Percentiles rank a stretch among this genome's conserved stretches.
Evolutionary conservation across 2,113 vertebrate genomes (phyloP).

Genomic region (Lophotis ruficrista): DNA sequence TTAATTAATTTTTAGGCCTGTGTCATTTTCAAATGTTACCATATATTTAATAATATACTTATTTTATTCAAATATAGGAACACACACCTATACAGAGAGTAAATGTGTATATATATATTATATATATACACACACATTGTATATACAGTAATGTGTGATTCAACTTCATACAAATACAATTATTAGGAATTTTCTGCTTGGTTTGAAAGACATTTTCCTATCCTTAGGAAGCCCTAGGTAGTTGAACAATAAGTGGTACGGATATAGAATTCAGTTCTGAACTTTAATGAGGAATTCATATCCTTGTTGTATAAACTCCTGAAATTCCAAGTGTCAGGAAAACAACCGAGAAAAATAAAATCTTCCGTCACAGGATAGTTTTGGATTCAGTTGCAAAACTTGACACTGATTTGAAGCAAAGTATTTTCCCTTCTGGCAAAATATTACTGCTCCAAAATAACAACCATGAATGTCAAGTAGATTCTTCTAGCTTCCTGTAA

Average conservation of each 20-base stretch:
- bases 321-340: neutral
- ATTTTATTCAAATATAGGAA: neutral
- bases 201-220: neutral
- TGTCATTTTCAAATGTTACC: neutral
- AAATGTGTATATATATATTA: too few relatives aligned
- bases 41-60: neutral
- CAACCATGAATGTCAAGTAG: neutral
- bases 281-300: neutral
- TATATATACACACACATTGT: neutral
- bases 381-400: neutral
- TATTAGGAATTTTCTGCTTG: neutral
- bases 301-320: neutral
- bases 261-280: neutral
- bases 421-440: conserved; percentile 28
- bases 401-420: conserved; percentile 2
- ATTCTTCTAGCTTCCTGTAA: neutral
- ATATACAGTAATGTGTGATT: neutral
- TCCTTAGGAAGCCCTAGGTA: neutral
- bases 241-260: neutral
- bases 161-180: neutral
- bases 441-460: conserved; percentile 17
- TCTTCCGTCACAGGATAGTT: neutral
- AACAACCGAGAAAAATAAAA: neutral
- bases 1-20: neutral
- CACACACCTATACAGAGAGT: too few relatives aligned